Percentiles rank a stretch among this genome's conserved stretches.
phyloP scores from a whole-genome alignment of 1,140 invertebrate species.

The Drosophila nigromelanica region DNA sequence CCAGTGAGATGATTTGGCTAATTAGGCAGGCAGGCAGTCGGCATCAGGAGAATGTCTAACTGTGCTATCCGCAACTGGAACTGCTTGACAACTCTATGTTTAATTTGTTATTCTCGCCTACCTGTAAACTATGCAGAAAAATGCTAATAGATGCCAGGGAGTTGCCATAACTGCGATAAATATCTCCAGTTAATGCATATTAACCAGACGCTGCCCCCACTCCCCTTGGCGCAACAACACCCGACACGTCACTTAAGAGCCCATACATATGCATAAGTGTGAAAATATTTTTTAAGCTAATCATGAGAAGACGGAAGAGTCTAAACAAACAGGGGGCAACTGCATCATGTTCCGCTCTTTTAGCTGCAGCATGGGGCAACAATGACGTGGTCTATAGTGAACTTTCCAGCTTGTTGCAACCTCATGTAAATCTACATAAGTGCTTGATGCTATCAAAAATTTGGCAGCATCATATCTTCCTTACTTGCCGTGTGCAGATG shows the following conservation, averaged over 20 bases:
- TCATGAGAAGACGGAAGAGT: conserved; percentile 18
- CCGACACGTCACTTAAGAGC: not conserved
- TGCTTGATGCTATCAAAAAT: conserved; percentile 18
- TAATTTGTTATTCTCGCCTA: conserved; percentile 49
- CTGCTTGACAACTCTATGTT: conserved; percentile 55
- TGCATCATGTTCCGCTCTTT: not conserved
- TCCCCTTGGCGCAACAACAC: conserved; percentile 17
- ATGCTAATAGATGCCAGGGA: conserved; percentile 63
- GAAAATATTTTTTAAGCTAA: conserved; percentile 34
- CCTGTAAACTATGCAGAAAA: conserved; percentile 71
- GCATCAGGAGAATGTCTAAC: conserved; percentile 25
- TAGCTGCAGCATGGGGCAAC: not conserved
- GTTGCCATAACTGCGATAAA: conserved; percentile 65
- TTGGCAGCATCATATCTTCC: conserved; percentile 15
- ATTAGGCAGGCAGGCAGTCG: conserved; percentile 56
- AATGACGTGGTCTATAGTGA: not conserved
- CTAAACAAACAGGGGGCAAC: conserved; percentile 2
- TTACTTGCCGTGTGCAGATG: not conserved
- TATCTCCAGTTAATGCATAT: conserved; percentile 56
- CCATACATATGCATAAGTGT: conserved; percentile 68
- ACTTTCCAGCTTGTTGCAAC: conserved; percentile 15
- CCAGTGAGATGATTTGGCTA: conserved; percentile 70
- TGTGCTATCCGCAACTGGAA: conserved; percentile 41
- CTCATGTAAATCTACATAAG: conserved; percentile 25
- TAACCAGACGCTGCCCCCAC: conserved; percentile 30